phyloP scores from a whole-genome alignment of 1,140 invertebrate species.

The Anoplolepis gracilipes region DNA sequence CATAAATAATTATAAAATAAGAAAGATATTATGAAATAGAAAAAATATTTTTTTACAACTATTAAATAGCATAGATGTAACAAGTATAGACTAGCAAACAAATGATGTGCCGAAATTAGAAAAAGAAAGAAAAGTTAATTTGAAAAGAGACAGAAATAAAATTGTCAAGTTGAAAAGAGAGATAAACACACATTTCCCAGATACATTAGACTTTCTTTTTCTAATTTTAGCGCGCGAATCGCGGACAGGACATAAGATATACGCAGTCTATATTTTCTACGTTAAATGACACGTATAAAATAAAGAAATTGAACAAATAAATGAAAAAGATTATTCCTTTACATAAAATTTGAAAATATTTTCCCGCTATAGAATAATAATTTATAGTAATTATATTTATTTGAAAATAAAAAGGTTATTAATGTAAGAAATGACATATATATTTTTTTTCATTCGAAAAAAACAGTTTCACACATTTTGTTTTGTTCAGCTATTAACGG shows the following conservation, averaged over 20 bases:
- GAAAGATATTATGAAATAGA: neutral
- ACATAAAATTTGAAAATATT: neutral
- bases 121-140: too few species aligned
- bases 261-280: too few species aligned
- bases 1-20: neutral
- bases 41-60: neutral
- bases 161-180: too few species aligned
- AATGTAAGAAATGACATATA: neutral
- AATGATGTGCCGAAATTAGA: too few species aligned
- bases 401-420: neutral
- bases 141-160: too few species aligned
- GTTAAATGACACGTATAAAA: too few species aligned
- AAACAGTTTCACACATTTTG: neutral
- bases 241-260: too few species aligned
- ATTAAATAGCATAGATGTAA: too few species aligned
- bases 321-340: neutral
- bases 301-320: neutral
- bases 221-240: too few species aligned
- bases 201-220: too few species aligned
- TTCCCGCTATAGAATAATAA: neutral
- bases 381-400: neutral
- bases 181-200: too few species aligned
- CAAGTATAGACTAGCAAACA: too few species aligned
- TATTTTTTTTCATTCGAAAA: neutral
- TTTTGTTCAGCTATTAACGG: neutral